Conservation (phyloP, 1,140 invertebrate genomes). For the Lordiphosa clarofinis region DNA sequence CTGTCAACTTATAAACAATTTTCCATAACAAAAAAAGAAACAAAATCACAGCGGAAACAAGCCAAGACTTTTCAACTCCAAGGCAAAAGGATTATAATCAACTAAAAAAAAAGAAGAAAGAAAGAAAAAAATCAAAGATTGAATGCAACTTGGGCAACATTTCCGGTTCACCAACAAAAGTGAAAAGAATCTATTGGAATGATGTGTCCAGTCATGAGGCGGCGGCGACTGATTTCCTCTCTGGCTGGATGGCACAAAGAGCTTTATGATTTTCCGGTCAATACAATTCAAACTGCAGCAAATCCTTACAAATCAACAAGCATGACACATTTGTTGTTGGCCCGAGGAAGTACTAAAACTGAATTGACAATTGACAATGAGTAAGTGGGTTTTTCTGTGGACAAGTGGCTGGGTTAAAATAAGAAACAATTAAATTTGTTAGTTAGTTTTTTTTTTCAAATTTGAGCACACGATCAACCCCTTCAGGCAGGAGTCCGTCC, state of each 20-base stretch:
- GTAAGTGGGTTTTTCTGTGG: conserved; percentile 20
- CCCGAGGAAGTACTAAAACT: conserved; percentile 42
- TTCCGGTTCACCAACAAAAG: conserved; percentile 41
- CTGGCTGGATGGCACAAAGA: conserved; percentile 46
- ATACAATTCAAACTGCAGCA: conserved; percentile 63
- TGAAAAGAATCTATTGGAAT: conserved; percentile 9
- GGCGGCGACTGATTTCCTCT: conserved; percentile 58
- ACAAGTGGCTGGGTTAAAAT: conserved; percentile 17
- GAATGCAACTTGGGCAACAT: conserved; percentile 52
- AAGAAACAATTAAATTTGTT: conserved; percentile 20
- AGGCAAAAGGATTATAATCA: conserved; percentile 7
- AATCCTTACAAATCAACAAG: conserved; percentile 73
- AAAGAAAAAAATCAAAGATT: conserved; percentile 50
- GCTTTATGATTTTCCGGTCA: conserved; percentile 76
- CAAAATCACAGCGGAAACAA: conserved; percentile 45
- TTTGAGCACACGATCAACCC: no score
- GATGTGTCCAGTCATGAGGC: conserved; percentile 50
- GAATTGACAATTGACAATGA: conserved; percentile 42
- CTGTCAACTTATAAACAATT: conserved; percentile 73
- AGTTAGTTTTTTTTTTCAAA: conserved; percentile 8
- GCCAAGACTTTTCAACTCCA: conserved; percentile 27
- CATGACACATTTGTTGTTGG: conserved; percentile 65
- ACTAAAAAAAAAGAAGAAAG: background rate
- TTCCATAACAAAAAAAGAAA: conserved; percentile 54
- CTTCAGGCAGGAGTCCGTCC: conserved; percentile 34